phyloP scores from a whole-genome alignment of 2,888 invertebrate genomes.

The Adelphocoris suturalis region DNA sequence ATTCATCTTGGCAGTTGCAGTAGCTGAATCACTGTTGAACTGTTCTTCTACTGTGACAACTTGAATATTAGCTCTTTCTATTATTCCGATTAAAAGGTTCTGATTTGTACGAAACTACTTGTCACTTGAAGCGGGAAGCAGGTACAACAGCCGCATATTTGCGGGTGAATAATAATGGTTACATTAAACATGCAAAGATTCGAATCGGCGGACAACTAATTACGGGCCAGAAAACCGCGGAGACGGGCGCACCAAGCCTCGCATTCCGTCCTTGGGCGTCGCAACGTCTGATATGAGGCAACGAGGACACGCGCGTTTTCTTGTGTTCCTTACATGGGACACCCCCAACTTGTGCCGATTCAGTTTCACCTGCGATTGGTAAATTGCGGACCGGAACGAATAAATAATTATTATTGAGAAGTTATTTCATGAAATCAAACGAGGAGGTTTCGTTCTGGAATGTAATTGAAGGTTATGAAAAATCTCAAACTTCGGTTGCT shows the following conservation, averaged over 20 bases:
- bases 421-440: neutral
- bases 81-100: too few species aligned
- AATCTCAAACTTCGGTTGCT: too few species aligned
- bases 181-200: constrained; percentile 32
- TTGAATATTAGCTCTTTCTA: too few species aligned
- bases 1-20: too few species aligned
- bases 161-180: neutral
- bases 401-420: neutral
- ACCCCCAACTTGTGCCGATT: neutral
- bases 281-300: constrained; percentile 39
- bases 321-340: constrained; percentile 1
- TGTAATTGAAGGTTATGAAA: too few species aligned
- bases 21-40: too few species aligned
- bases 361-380: constrained; percentile 7
- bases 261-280: constrained; percentile 54
- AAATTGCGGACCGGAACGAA: neutral
- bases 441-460: too few species aligned
- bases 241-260: constrained; percentile 3
- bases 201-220: constrained; percentile 18
- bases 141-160: neutral
- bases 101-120: too few species aligned
- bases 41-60: too few species aligned
- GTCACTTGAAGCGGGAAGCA: neutral
- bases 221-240: constrained; percentile 37
- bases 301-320: constrained; percentile 33